phyloP scores from a whole-genome alignment of 2,113 vertebrate species.

The Nesospiza acunhae region DNA sequence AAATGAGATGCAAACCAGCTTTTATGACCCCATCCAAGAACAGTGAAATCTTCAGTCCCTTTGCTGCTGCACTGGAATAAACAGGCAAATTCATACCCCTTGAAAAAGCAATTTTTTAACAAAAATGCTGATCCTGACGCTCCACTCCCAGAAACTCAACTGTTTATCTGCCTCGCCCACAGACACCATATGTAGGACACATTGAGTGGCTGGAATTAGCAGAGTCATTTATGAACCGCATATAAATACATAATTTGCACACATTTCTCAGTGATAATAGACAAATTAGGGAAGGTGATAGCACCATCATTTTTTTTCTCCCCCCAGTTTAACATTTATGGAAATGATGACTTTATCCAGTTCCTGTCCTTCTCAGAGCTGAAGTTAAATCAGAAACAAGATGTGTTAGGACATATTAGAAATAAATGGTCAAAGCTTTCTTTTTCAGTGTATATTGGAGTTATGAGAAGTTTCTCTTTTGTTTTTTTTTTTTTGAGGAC shows the following conservation, averaged over 20 bases:
- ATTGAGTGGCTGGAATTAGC: constrained; percentile 42
- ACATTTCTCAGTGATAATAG: constrained; percentile 17
- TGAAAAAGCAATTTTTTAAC: constrained; percentile 25
- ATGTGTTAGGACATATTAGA: neutral
- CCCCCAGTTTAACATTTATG: neutral
- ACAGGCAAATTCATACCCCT: neutral
- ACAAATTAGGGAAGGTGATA: constrained; percentile 19
- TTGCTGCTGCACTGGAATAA: constrained; percentile 6
- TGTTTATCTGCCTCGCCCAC: constrained; percentile 42
- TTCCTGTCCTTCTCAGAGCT: neutral
- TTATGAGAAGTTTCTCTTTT: neutral
- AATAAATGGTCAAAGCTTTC: neutral
- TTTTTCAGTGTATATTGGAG: neutral
- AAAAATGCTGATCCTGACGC: constrained; percentile 36
- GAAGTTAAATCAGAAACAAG: neutral
- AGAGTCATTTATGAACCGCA: constrained; percentile 18
- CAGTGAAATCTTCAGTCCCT: neutral
- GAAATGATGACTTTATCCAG: neutral
- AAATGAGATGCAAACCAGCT: neutral
- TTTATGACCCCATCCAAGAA: neutral
- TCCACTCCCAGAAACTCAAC: neutral
- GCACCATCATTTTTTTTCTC: neutral
- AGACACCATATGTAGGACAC: constrained; percentile 49
- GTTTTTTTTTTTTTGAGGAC: neutral
- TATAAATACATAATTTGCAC: constrained; percentile 41